Conservation (phyloP, 2,888 invertebrate species). For the Melanargia galathea region DNA sequence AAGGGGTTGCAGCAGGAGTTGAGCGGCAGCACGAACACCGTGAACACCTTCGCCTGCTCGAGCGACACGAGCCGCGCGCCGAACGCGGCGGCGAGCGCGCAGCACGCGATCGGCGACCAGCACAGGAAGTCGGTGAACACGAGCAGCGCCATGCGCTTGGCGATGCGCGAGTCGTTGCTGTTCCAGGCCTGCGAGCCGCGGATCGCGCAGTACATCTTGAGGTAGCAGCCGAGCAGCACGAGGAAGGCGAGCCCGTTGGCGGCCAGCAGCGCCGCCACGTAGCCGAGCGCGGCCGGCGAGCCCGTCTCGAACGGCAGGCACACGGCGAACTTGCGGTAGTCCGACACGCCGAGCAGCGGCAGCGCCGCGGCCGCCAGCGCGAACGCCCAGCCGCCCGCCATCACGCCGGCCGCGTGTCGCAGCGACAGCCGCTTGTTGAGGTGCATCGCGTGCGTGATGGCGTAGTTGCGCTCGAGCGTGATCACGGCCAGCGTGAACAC, state of each 20-base stretch:
- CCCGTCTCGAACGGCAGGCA: slow-evolving; percentile 97
- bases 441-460: slow-evolving; percentile 98
- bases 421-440: slow-evolving; percentile 96
- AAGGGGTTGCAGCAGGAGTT: slow-evolving; percentile 99
- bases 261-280: slow-evolving; percentile 94
- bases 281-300: slow-evolving; percentile 89
- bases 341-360: slow-evolving; percentile 95
- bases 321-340: slow-evolving; percentile 97
- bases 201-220: slow-evolving; percentile 98
- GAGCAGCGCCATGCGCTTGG: slow-evolving; percentile 97
- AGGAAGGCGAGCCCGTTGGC: slow-evolving; percentile 97
- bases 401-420: slow-evolving; percentile 94
- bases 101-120: slow-evolving; percentile 99
- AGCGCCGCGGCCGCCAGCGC: slow-evolving; percentile 92
- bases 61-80: slow-evolving; percentile 94
- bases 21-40: slow-evolving; percentile 96
- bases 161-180: slow-evolving; percentile 97
- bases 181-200: slow-evolving; percentile 99
- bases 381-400: slow-evolving; percentile 96
- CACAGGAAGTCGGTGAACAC: slow-evolving; percentile 99
- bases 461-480: slow-evolving; percentile 97
- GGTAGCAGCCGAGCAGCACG: slow-evolving; percentile 96
- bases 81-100: slow-evolving; percentile 95
- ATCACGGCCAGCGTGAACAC: slow-evolving; percentile 98
- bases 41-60: slow-evolving; percentile 97